Conservation (phyloP, 2,797 vertebrate species). For the Channa striata region DNA sequence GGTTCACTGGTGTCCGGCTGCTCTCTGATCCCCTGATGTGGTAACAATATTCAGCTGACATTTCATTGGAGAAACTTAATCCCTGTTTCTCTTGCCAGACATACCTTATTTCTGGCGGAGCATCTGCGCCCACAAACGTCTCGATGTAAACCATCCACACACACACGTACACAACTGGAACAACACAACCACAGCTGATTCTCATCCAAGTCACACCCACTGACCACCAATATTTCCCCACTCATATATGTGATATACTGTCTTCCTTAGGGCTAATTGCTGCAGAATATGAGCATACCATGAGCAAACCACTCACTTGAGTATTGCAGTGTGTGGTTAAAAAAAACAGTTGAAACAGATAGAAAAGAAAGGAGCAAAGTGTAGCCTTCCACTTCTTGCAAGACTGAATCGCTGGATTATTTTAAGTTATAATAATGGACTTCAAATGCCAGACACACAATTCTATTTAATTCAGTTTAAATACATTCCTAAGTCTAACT, state of each 20-base stretch:
- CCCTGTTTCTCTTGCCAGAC: constrained; percentile 51
- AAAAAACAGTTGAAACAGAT: background rate
- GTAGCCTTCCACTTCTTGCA: no score
- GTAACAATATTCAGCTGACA: constrained; percentile 77
- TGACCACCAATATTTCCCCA: constrained; percentile 35
- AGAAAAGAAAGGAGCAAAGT: background rate
- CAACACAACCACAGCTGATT: constrained; percentile 44
- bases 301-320: constrained; percentile 9
- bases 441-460: no score
- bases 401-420: no score
- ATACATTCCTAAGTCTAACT: no score
- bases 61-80: constrained; percentile 72
- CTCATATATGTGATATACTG: constrained; percentile 30
- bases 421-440: no score
- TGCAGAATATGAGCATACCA: constrained; percentile 27
- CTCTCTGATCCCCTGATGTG: constrained; percentile 69
- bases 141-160: constrained; percentile 52
- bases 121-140: constrained; percentile 27
- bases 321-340: background rate
- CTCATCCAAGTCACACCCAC: constrained; percentile 57
- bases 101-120: constrained; percentile 63
- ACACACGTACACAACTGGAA: constrained; percentile 58
- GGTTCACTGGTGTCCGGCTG: constrained; percentile 65
- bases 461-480: no score
- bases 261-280: constrained; percentile 24